phyloP scores from a whole-genome alignment of 2,797 vertebrate species.

The Diceros bicornis region DNA sequence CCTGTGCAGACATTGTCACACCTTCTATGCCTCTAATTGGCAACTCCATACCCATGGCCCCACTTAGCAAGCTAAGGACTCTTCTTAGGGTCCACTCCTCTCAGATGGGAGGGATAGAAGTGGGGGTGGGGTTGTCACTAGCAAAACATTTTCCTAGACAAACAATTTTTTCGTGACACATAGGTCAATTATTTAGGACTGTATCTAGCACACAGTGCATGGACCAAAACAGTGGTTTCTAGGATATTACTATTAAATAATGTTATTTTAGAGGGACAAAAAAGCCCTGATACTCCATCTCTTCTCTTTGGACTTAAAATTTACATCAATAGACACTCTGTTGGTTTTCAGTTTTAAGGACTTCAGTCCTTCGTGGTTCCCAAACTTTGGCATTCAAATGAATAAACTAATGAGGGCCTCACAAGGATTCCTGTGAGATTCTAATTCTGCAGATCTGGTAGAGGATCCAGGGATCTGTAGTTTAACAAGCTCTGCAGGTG shows the following conservation, averaged over 20 bases:
- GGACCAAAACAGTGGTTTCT: not conserved
- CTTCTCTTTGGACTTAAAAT: constrained; percentile 46
- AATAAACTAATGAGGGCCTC: not conserved
- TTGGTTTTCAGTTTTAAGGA: not conserved
- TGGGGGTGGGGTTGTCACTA: not conserved
- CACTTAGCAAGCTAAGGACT: not conserved
- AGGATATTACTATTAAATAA: not conserved
- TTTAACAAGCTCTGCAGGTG: not conserved
- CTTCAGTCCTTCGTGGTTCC: not conserved
- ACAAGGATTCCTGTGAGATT: not conserved
- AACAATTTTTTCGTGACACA: not conserved
- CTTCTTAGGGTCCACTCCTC: not conserved
- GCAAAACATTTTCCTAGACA: not conserved
- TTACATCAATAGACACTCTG: not conserved
- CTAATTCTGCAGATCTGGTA: not conserved
- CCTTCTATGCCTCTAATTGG: not conserved
- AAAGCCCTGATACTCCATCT: not conserved
- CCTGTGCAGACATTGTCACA: not conserved
- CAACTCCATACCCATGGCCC: not conserved
- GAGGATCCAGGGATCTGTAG: not conserved
- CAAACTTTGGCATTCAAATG: constrained; percentile 11
- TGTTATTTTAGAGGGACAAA: not conserved
- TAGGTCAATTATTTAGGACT: not conserved
- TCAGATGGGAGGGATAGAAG: not conserved
- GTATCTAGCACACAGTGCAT: not conserved